These are phyloP conservation scores for Ataeniobius toweri DNA, from an alignment of 2,797 vertebrate species.

Conservation along the genomic window DNA sequence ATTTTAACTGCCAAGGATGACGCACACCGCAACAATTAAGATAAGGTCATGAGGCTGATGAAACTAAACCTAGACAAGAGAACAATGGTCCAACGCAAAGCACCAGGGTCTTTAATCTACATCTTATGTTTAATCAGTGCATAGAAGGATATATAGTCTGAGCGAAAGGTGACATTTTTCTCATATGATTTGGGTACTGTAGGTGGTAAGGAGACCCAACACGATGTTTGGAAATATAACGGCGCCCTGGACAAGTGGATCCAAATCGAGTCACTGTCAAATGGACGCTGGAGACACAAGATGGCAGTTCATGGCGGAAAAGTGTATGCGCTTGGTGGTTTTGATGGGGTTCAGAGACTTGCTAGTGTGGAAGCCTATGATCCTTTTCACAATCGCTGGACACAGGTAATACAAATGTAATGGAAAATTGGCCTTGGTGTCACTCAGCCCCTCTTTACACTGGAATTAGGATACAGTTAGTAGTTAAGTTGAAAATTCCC, in stretches of 20 bases:
- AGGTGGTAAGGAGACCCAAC: slow-evolving; percentile 97
- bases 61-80: background rate
- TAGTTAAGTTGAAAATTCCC: background rate
- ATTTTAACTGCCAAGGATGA: slow-evolving; percentile 1
- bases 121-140: background rate
- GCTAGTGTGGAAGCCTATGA: slow-evolving; percentile 93
- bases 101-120: background rate
- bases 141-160: background rate
- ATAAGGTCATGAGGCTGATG: background rate
- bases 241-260: slow-evolving; percentile 98
- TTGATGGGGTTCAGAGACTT: slow-evolving; percentile 90
- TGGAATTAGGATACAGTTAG: background rate
- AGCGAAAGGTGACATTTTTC: background rate
- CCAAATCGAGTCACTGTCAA: slow-evolving; percentile 88
- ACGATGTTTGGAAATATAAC: slow-evolving; percentile 97
- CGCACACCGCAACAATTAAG: background rate
- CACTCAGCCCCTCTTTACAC: background rate
- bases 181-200: slow-evolving; percentile 14
- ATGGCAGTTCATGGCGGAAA: slow-evolving; percentile 93
- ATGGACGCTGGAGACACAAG: slow-evolving; percentile 95
- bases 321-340: slow-evolving; percentile 91
- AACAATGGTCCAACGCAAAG: background rate
- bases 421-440: background rate
- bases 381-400: slow-evolving; percentile 96
- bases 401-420: slow-evolving; percentile 79